Evolutionary conservation across 2,888 invertebrate species (phyloP), one percentile per base, ranked within the genome.

Genomic region (Icerya purchasi): DNA sequence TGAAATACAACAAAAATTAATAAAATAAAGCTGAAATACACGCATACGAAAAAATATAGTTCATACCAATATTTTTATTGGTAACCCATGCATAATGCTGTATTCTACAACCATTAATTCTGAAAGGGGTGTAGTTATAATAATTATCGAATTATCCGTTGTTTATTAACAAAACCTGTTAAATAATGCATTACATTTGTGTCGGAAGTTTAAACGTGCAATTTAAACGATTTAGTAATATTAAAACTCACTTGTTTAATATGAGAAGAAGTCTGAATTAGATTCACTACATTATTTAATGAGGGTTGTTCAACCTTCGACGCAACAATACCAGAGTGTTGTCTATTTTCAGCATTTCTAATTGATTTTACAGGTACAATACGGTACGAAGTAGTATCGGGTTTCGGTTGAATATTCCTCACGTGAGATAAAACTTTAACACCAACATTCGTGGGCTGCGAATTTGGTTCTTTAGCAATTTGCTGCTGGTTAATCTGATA

Each of bases 311-410:
- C 14, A 8, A 8, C 14, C 36, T 36, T 14, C 14, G 36, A 36
- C 36, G 14, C 8, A 14, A 8, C 14, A 36, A 36, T 36, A n/a
- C n/a, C n/a, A n/a, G n/a, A n/a, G 5, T 55, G 21, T 20, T 25
- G 60, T 22, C 10, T 19, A 52, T 56, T 56, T 22, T 51, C 49
- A 2, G 52, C 1, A 24, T 18, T 49, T 20, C 23, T 22, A 10
- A 60, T 36, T 3, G 51, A 19, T 53, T 56, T 60, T 2, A 60
- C 53, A n/a, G 60, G 56, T 19, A 60, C 60, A 22, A 60, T 56
- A 56, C 60, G 51, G 51, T 60, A 60, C 22, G 60, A 56, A 3
- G 60, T 56, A 5, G 60, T 60, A 56, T 60, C 60, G 14, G 60
- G 60, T 51, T 60, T 60, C 3, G 60, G 60, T 22, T 60, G 60